Evolutionary conservation across 2,797 vertebrate species (phyloP), one percentile per base, ranked within the genome.

Genomic region (Pseudochirops cupreus): DNA sequence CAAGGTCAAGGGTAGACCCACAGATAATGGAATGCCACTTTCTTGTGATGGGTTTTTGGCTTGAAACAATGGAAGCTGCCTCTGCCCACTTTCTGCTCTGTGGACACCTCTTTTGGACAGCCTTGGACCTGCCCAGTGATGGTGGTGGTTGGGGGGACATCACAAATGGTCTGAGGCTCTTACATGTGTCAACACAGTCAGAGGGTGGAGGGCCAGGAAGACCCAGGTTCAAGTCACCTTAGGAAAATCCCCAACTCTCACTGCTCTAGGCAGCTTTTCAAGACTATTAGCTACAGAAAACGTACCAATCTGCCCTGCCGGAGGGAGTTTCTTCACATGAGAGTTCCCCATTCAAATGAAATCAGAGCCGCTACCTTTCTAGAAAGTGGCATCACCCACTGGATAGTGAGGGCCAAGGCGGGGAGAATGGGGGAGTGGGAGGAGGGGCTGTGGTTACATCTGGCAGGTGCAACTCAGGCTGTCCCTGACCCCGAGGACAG

Each of bases 401-500:
- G 5, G 28, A 0, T 10, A 28, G 26, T 29, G 57, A 58, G 57
- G 26, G 28, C 57, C 9, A 0, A 4, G 11, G 2, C 16, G 52
- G 6, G 0, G 13, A 4, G 16, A 18, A 16, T 18, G 21, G 4
- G 6, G 39, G 11, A 54, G 11, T 54, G 7, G 11, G 1, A 0
- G 53, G 26, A 11, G 16, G 11, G 18, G 39, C 31, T 14, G 0
- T 21, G 56, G 33, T 56, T 26, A 28, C 12, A 28, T 50, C 33
- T 5, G 21, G 0, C 28, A 2, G 5, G 92, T 56, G 28, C 50
- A 5, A 46, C 50, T 10, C 53, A 54, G 53, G 50, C 29, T 18
- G 54, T 18, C 91, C 12, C 21, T 1, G 13, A 16, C 57, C 0
- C 0, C 0, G 2, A 31, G 33, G 52, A 82, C 0, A 18, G 56